phyloP scores from a whole-genome alignment of 2,888 invertebrate genomes.

The Stenotaenia linearis region DNA sequence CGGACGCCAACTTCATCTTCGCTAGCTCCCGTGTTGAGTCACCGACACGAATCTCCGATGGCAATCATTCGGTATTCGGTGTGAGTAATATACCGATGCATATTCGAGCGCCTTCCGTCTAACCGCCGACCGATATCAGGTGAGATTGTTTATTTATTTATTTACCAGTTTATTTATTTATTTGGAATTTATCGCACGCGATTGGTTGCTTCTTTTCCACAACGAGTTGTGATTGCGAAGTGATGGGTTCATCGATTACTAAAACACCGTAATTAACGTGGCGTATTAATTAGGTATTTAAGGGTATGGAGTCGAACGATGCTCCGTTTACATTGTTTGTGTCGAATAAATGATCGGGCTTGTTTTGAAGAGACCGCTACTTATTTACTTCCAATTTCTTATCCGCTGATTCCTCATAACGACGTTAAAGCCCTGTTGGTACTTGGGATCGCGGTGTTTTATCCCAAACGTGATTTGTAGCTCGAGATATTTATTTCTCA shows the following conservation, averaged over 20 bases:
- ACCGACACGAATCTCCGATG: neutral
- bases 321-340: neutral
- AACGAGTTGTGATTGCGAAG: neutral
- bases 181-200: neutral
- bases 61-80: neutral
- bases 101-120: neutral
- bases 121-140: neutral
- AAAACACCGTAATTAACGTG: neutral
- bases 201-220: neutral
- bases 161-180: neutral
- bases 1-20: conserved; percentile 16
- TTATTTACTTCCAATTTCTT: neutral
- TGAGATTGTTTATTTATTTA: neutral
- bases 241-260: neutral
- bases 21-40: neutral
- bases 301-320: neutral
- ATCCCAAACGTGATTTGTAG: neutral
- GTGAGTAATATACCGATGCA: neutral
- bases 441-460: neutral
- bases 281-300: neutral
- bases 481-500: neutral
- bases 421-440: neutral
- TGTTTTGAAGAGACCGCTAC: neutral
- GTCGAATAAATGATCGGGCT: neutral
- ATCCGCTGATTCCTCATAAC: neutral